Conservation (phyloP, 2,797 vertebrate species). For the Strix occidentalis region DNA sequence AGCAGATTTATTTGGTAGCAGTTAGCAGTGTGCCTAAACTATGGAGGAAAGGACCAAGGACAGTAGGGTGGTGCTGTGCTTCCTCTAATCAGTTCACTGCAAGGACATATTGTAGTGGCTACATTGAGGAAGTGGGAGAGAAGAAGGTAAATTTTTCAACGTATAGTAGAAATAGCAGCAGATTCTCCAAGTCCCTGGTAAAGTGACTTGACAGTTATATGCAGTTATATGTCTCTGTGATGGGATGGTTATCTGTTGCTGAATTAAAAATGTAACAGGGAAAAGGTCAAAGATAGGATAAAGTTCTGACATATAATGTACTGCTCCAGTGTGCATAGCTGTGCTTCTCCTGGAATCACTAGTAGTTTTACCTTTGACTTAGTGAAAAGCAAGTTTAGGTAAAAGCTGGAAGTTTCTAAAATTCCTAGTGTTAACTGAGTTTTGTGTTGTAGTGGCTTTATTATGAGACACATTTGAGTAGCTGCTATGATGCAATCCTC, state of each 20-base stretch:
- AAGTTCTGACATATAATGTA: background rate
- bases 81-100: background rate
- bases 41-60: background rate
- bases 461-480: background rate
- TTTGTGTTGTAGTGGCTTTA: background rate
- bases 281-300: background rate
- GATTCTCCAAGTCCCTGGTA: background rate
- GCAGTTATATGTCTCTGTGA: background rate
- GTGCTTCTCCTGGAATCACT: background rate
- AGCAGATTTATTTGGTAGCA: background rate
- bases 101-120: background rate
- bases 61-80: background rate
- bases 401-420: background rate
- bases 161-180: background rate
- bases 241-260: background rate
- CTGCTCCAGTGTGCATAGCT: background rate
- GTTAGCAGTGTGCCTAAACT: background rate
- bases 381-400: background rate
- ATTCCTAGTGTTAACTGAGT: background rate
- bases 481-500: background rate
- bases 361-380: background rate
- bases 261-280: background rate
- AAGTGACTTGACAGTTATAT: background rate
- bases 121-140: background rate
- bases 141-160: background rate